These are phyloP conservation scores for Drosophila robusta DNA, from an alignment of 2,888 invertebrate genomes.

Conservation along the genomic window DNA sequence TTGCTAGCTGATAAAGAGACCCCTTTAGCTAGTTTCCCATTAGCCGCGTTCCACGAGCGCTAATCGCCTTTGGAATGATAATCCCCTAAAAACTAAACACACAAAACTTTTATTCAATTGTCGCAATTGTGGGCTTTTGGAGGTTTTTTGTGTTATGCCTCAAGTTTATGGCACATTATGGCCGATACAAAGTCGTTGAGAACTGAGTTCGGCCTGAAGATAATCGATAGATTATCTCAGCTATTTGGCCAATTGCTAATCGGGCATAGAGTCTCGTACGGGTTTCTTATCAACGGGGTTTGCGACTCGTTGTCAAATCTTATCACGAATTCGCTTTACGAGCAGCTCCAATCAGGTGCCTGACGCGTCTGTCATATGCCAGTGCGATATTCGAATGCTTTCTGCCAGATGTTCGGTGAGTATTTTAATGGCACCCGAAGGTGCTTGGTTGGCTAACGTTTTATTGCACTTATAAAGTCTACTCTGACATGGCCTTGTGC, in stretches of 20 bases:
- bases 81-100: conserved; percentile 36
- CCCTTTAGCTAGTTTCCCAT: conserved; percentile 12
- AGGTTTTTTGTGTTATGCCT: background rate
- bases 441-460: conserved; percentile 8
- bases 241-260: conserved; percentile 30
- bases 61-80: conserved; percentile 59
- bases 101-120: conserved; percentile 15
- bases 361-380: conserved; percentile 14
- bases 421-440: conserved; percentile 1
- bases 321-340: conserved; percentile 36
- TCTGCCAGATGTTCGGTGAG: conserved; percentile 29
- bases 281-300: conserved; percentile 26
- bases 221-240: conserved; percentile 47
- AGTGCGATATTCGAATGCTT: background rate
- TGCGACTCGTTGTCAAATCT: conserved; percentile 32
- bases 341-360: conserved; percentile 41
- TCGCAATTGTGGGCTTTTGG: background rate
- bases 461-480: conserved; percentile 31
- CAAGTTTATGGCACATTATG: conserved; percentile 7
- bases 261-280: conserved; percentile 13
- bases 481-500: conserved; percentile 33
- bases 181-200: conserved; percentile 28
- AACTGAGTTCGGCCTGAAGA: conserved; percentile 5
- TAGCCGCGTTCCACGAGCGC: conserved; percentile 39
- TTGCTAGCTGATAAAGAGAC: conserved; percentile 48